Conservation (phyloP, 2,888 invertebrate genomes). For the Eulithis testata region DNA sequence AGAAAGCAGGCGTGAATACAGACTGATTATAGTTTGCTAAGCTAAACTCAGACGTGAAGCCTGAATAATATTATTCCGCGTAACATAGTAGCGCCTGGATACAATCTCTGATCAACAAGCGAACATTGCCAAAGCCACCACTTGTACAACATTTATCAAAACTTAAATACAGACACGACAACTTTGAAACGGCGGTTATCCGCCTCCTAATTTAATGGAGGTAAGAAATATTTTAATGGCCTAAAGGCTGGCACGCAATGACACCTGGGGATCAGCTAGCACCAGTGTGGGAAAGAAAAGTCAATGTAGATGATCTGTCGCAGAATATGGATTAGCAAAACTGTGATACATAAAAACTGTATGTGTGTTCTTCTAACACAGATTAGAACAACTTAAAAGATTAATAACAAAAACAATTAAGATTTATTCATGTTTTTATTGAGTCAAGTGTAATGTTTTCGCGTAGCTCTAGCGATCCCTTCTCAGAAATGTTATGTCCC, state of each 20-base stretch:
- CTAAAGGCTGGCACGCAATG: conserved; percentile 35
- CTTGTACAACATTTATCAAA: conserved; percentile 37
- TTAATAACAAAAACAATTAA: no score
- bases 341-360: no score
- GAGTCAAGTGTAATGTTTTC: no score
- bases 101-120: conserved; percentile 34
- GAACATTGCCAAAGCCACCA: conserved; percentile 13
- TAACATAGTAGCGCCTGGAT: conserved; percentile 34
- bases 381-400: no score
- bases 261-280: conserved; percentile 11
- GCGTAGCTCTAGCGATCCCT: no score
- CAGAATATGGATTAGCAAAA: no score
- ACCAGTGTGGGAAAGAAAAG: neutral
- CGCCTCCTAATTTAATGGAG: conserved; percentile 60
- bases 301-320: no score
- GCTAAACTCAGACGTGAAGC: neutral
- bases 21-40: no score
- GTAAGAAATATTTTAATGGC: conserved; percentile 60
- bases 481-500: no score
- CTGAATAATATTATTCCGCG: conserved; percentile 19
- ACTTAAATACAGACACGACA: conserved; percentile 17
- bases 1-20: no score
- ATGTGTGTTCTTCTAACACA: no score
- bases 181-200: conserved; percentile 45
- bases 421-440: no score